Evolutionary conservation across 2,888 invertebrate species (phyloP).

Genomic region (Drosophila demipolita): DNA sequence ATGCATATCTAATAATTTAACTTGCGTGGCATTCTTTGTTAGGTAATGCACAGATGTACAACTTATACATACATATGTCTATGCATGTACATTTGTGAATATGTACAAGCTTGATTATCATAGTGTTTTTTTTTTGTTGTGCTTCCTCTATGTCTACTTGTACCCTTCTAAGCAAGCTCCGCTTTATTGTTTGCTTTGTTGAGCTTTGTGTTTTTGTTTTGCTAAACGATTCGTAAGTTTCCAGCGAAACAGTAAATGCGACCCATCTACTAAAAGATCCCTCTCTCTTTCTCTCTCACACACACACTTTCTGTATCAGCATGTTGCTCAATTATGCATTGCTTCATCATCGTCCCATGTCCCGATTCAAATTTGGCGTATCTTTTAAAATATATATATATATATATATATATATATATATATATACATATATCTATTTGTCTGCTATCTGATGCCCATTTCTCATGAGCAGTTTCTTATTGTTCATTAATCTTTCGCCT

Average conservation of each 20-base stretch:
- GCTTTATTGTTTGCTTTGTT: constrained; percentile 37
- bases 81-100: not conserved
- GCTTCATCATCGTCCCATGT: constrained; percentile 32
- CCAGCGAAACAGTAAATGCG: constrained; percentile 14
- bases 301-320: not conserved
- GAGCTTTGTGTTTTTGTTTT: constrained; percentile 35
- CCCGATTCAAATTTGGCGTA: constrained; percentile 4
- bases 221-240: constrained; percentile 50
- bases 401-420: not conserved
- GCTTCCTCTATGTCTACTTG: constrained; percentile 18
- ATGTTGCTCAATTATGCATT: constrained; percentile 34
- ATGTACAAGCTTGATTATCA: constrained; percentile 41
- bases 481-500: constrained; percentile 69
- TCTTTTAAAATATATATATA: not conserved
- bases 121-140: constrained; percentile 2
- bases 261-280: not conserved
- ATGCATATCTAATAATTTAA: no score
- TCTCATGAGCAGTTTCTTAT: constrained; percentile 52
- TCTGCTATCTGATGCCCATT: constrained; percentile 32
- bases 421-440: constrained; percentile 18
- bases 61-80: not conserved
- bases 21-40: constrained; percentile 55
- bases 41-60: constrained; percentile 3
- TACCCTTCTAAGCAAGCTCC: constrained; percentile 45
- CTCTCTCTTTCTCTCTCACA: not conserved